Evolutionary conservation across 2,113 vertebrate genomes (phyloP).

Genomic region (Nicator chloris): DNA sequence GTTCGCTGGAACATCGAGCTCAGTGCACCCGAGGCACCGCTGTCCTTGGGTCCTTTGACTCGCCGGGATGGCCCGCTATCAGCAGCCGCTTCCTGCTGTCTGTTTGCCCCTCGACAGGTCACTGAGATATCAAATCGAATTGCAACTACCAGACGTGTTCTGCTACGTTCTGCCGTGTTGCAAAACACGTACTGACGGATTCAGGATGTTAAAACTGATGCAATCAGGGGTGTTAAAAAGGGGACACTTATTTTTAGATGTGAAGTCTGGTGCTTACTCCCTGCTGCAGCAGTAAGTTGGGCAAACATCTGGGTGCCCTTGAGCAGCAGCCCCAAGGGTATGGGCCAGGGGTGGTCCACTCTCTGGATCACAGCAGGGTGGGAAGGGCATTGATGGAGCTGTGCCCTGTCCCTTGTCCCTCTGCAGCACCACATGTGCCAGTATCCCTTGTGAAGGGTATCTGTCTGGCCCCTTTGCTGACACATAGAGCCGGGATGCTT

Average conservation of each 20-base stretch:
- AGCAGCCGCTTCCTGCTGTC: background rate
- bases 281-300: background rate
- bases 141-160: background rate
- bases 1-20: background rate
- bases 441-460: accelerated
- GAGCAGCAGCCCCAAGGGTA: conserved; percentile 35
- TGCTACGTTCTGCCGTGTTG: background rate
- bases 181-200: background rate
- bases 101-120: background rate
- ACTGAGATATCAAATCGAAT: background rate
- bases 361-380: background rate
- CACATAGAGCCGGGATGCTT: background rate
- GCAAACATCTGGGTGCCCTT: conserved; percentile 48
- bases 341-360: background rate
- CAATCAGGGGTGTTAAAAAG: background rate
- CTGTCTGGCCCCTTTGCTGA: background rate
- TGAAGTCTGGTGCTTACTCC: background rate
- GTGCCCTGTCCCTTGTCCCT: background rate
- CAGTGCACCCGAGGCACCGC: background rate
- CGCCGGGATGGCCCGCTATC: background rate
- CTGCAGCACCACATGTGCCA: background rate
- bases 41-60: background rate
- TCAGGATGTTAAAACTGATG: background rate
- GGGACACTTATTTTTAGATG: conserved; percentile 33
- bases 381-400: background rate